A percentile compares a stretch with the other conserved stretches of the same genome.
Evolutionary conservation across 2,113 vertebrate genomes (phyloP).

Genomic region (Clarias macrocephalus): DNA sequence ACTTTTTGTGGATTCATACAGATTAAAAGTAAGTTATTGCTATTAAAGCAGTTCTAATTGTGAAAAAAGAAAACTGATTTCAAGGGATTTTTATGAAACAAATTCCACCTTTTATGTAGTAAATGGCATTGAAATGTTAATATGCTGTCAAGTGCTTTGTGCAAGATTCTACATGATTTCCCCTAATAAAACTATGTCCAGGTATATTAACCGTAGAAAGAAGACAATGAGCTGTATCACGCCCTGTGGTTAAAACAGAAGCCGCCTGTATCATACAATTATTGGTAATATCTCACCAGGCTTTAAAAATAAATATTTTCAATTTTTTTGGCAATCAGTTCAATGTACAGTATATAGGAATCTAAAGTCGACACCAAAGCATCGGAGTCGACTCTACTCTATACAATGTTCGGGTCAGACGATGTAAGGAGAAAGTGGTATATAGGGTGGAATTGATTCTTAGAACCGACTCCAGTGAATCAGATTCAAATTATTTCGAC

Average conservation of each 20-base stretch:
- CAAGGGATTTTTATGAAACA: no score
- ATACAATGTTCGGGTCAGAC: neutral
- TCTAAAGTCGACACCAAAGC: neutral
- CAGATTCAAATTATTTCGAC: neutral
- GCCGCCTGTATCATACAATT: neutral
- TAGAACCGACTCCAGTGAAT: neutral
- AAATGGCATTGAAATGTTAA: neutral
- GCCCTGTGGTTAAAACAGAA: neutral
- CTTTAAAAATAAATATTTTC: neutral
- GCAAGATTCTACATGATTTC: neutral
- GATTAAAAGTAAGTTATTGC: no score
- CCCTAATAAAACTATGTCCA: neutral
- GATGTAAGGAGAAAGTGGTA: neutral
- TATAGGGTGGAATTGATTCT: neutral
- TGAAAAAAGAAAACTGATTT: no score
- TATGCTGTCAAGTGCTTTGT: neutral
- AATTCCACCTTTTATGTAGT: neutral
- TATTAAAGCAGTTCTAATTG: no score
- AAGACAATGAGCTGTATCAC: neutral
- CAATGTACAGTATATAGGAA: neutral
- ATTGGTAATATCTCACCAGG: neutral
- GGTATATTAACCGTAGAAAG: no score
- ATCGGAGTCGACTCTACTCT: neutral
- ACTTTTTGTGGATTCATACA: no score
- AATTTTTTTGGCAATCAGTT: neutral